phyloP scores from a whole-genome alignment of 2,113 vertebrate species.

The Empidonax traillii region DNA sequence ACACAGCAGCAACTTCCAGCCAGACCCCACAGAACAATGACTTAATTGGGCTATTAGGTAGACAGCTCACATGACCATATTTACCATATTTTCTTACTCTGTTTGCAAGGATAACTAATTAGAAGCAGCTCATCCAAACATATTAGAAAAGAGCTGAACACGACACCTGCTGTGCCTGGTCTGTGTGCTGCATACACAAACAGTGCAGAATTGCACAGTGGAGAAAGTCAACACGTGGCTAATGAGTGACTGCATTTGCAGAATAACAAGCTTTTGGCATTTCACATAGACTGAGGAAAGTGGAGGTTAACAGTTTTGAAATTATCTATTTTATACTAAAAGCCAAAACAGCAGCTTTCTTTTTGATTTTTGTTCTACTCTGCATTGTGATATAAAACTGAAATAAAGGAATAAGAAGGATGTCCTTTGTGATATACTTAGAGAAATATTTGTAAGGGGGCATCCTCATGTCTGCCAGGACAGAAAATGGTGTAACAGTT shows the following conservation, averaged over 20 bases:
- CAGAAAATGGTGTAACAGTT: not conserved
- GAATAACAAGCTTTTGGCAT: not conserved
- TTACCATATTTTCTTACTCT: not conserved
- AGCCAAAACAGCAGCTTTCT: not conserved
- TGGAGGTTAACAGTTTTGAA: not conserved
- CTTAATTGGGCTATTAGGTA: not conserved
- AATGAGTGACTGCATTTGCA: not conserved
- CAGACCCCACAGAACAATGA: not conserved
- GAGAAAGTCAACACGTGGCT: not conserved
- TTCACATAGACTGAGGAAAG: not conserved
- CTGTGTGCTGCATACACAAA: slow-evolving; percentile 1
- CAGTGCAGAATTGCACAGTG: not conserved
- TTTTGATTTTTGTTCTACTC: not conserved
- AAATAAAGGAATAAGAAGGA: not conserved
- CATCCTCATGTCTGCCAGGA: not conserved
- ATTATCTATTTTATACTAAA: not conserved
- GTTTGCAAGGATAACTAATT: slow-evolving; percentile 30
- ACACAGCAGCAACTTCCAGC: not conserved
- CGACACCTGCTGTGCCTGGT: not conserved
- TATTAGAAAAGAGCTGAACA: not conserved
- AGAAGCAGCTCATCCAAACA: slow-evolving; percentile 32
- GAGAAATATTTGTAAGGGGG: not conserved
- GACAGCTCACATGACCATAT: not conserved
- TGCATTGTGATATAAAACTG: not conserved
- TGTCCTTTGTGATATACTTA: not conserved